A percentile compares a stretch with the other conserved stretches of the same genome.
phyloP scores from a whole-genome alignment of 1,140 invertebrate genomes.

The Dysdera silvatica region DNA sequence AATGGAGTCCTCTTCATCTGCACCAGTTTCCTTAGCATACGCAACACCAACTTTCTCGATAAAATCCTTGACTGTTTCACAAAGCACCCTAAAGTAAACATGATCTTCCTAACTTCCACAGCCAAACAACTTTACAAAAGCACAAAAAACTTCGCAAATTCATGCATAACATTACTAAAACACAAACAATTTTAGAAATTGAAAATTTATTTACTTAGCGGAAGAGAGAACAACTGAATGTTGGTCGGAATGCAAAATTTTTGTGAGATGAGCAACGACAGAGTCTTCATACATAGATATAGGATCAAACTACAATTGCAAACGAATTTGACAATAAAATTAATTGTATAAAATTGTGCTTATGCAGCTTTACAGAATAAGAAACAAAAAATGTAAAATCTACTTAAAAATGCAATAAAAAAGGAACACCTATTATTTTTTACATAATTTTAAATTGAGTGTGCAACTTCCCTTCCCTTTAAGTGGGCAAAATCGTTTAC shows the following conservation, averaged over 20 bases:
- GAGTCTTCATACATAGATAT: conserved; percentile 64
- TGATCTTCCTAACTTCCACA: not conserved
- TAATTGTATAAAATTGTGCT: not conserved
- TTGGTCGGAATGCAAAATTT: conserved; percentile 78
- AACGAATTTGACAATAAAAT: not conserved
- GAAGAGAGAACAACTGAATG: conserved; percentile 63
- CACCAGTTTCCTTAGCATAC: conserved; percentile 40
- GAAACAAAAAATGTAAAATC: no score
- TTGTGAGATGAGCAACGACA: conserved; percentile 69
- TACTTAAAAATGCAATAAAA: not conserved
- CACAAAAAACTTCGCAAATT: no score
- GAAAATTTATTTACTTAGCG: conserved; percentile 53
- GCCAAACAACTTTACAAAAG: not conserved
- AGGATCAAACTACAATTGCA: conserved; percentile 41
- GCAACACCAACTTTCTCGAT: conserved; percentile 50
- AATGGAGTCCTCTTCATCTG: conserved; percentile 15
- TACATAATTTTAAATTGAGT: no score
- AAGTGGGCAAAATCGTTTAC: no score
- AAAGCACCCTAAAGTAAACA: conserved; percentile 50
- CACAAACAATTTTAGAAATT: not conserved
- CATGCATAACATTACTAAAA: no score
- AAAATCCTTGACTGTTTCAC: conserved; percentile 73
- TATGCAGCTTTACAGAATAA: no score
- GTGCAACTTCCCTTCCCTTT: no score
- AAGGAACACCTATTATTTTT: no score